Conservation (phyloP, 2,113 vertebrate species). For the Peromyscus californicus region DNA sequence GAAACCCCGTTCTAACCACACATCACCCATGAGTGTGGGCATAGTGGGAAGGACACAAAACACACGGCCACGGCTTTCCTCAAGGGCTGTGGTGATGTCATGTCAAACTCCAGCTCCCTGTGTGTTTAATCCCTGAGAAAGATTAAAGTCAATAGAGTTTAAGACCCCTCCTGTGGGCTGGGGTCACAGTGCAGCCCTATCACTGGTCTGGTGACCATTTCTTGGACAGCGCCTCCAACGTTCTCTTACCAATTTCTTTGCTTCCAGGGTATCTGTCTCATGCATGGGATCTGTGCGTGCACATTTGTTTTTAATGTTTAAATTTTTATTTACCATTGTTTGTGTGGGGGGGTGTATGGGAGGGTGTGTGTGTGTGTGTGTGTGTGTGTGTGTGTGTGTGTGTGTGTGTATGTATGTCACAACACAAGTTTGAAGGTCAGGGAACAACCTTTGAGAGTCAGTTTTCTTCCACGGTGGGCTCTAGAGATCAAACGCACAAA, state of each 20-base stretch:
- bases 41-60: background rate
- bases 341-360: background rate
- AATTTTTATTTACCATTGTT: background rate
- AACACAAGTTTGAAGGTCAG: background rate
- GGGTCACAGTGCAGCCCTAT: background rate
- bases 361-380: fast-evolving
- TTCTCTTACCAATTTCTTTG: conserved; percentile 48
- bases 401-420: background rate
- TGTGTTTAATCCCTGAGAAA: too few species aligned
- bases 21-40: background rate
- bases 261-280: background rate
- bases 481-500: background rate
- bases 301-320: background rate
- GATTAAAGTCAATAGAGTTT: too few species aligned
- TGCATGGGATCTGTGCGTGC: background rate
- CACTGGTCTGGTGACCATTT: background rate
- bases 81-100: background rate
- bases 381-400: background rate
- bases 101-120: background rate
- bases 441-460: too few species aligned
- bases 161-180: background rate
- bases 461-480: background rate
- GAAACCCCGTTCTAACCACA: background rate
- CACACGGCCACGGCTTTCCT: background rate
- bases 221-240: background rate